A percentile compares a stretch with the other conserved stretches of the same genome.
Evolutionary conservation across 2,113 vertebrate species (phyloP).

Genomic region (Phaethon lepturus): DNA sequence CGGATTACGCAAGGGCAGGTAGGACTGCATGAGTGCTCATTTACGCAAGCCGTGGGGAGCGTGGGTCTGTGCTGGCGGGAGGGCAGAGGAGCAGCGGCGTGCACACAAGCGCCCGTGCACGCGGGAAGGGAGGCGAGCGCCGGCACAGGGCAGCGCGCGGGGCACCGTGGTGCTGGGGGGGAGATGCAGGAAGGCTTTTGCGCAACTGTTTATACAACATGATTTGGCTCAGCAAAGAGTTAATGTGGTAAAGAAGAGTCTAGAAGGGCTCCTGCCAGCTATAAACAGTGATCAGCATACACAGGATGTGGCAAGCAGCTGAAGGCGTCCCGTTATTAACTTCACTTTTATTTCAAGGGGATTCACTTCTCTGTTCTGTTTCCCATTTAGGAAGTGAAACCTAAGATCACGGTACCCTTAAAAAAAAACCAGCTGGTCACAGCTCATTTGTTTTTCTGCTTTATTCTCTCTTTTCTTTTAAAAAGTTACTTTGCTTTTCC

Average conservation of each 20-base stretch:
- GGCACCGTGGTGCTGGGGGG: not conserved
- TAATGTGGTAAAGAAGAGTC: conserved; percentile 58
- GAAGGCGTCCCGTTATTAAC: conserved; percentile 76
- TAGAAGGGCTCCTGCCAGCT: conserved; percentile 57
- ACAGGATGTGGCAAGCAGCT: conserved; percentile 81
- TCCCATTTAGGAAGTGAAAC: conserved; percentile 83
- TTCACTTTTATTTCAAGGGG: conserved; percentile 83
- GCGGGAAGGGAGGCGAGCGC: rapidly evolving
- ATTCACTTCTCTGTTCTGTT: conserved; percentile 81
- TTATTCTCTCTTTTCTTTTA: conserved; percentile 63
- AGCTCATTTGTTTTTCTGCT: conserved; percentile 74
- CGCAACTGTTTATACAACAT: not conserved
- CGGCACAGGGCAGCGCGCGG: rapidly evolving
- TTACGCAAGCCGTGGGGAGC: rapidly evolving
- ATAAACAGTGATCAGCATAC: conserved; percentile 67
- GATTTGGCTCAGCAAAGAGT: conserved; percentile 63
- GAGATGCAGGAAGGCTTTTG: not conserved
- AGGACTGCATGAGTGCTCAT: not conserved
- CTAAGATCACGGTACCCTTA: conserved; percentile 67
- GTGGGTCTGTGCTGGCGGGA: not conserved
- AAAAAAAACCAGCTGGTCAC: conserved; percentile 68
- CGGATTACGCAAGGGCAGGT: not conserved
- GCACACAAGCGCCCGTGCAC: rapidly evolving
- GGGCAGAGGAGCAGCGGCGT: not conserved
- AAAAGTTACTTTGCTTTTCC: conserved; percentile 68